Evolutionary conservation across 2,797 vertebrate genomes (phyloP), one percentile per base, ranked within the genome.

Genomic region (Pseudopleuronectes americanus): DNA sequence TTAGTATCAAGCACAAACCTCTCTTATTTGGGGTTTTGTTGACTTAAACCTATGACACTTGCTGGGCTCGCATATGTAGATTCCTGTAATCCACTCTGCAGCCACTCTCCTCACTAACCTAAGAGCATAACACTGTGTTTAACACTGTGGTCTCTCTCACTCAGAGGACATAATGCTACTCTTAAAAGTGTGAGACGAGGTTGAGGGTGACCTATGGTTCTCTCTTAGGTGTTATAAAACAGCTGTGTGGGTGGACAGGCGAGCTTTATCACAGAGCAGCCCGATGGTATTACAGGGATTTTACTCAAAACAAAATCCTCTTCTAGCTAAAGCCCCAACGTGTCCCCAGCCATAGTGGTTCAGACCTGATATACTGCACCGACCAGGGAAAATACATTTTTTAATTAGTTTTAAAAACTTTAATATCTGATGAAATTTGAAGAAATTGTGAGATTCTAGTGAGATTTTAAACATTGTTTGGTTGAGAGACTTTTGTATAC

Each of bases 211-310:
- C 83, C 77, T 36, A 12, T 21, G 17, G 80, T 79, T 84, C 61
- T 62, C 6, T 55, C 33, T 62, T 23, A 68, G 66, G 74, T 10
- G 2, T 87, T 85, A 84, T 52, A 71, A 78, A 88, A 81, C 72
- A 68, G 56, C 57, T 73, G 51, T 60, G 81, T 87, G 77, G 86
- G 87, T 71, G 80, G 79, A 84, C 61, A 79, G 60, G 56, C 38
- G 48, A 48, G 53, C 48, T 52, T 49, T 9, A 55, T 71, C 72
- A 57, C 74, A 73, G 43, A 84, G 62, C 0, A 5, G 64, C 54
- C 71, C 72, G 49, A 38, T 58, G 64, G 68, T 57, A 31, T 78
- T 71, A 70, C 24, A 17, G 48, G 58, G 65, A 82, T 69, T 77
- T 69, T 48, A 57, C n/a, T 76, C 48, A 26, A 66, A 38, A 80